A percentile compares a stretch with the other conserved stretches of the same genome.
Conservation (phyloP, 92 coral and sea anemone species). For the Umimayanthus kanabou region DNA sequence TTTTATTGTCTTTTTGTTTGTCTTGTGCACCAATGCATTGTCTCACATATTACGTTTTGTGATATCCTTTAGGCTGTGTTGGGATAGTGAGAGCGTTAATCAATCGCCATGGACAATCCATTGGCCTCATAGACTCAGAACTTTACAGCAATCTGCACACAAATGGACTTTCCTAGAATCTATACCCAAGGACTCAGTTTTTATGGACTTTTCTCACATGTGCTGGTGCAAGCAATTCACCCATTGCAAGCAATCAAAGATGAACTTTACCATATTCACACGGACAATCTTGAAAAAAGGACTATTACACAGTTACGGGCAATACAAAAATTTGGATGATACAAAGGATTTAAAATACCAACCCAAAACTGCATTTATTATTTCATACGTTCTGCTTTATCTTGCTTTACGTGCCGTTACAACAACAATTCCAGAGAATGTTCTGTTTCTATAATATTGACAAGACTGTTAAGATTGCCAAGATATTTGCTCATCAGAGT, state of each 20-base stretch:
- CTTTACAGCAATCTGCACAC: conserved; percentile 36
- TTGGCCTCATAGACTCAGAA: conserved; percentile 45
- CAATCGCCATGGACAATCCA: conserved; percentile 50
- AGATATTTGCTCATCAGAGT: conserved; percentile 6
- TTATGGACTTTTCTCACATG: conserved; percentile 31
- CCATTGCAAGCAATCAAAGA: conserved; percentile 37
- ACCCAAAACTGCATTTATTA: conserved; percentile 22
- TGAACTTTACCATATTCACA: conserved; percentile 40
- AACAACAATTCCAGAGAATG: neutral
- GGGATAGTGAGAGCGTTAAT: conserved; percentile 52
- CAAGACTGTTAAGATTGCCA: conserved; percentile 6
- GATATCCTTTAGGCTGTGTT: conserved; percentile 65
- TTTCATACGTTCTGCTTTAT: neutral
- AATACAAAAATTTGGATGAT: conserved; percentile 37
- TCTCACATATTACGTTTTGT: conserved; percentile 59
- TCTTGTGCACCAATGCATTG: conserved; percentile 15
- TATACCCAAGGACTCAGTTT: conserved; percentile 36
- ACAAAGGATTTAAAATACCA: conserved; percentile 27
- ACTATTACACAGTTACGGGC: conserved; percentile 34
- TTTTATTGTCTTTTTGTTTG: conserved; percentile 38
- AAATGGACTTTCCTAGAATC: conserved; percentile 44
- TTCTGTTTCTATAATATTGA: neutral
- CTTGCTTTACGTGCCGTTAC: neutral
- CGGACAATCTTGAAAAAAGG: conserved; percentile 42
- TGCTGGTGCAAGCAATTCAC: conserved; percentile 47